Base-by-base conservation (phyloP, 2,113 vertebrate species). In the Xyrauchen texanus region DNA sequence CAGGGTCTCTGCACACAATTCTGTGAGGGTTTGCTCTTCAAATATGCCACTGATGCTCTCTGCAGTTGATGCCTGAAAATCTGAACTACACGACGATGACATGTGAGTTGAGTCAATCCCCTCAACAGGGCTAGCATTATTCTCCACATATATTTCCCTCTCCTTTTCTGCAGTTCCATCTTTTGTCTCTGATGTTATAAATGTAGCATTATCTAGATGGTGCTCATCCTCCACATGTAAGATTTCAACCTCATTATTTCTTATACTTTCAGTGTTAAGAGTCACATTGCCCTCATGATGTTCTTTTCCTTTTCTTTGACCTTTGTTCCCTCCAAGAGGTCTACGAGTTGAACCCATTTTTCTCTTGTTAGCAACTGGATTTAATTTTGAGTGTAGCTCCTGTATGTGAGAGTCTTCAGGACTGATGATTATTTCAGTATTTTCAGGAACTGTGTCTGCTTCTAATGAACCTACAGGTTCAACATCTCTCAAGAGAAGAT, bases 331-430 rank as follows among this genome's bases (percentile, higher is more conserved):
- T 52, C n/a, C 52, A 44, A 42, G 34, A 76, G 47, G 72, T 63
- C 13, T 47, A 34, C 60, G 73, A 12, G 7, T 75, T 57, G 57
- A 73, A 5, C 74, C 63, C 45, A 46, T 80, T 61, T 16, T 76
- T 69, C 82, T 88, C 51, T 63, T 86, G 47, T 76, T 88, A 55
- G 42, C 6, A 13, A 5, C 0, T 13, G 51, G 68, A 53, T 7
- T 69, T 0, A 3, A 9, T 44, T 55, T n/a, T n/a, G 42, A n/a
- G 1, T 71, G 34, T 16, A 3, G 10, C 53, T 72, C 53, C 44
- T 60, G 53, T 11, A 8, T 46, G 3, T 46, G 53, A 72, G 42
- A 16, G 46, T 11, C 42, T 58, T 45, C 69, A 45, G 42, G 13
- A 34, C 1, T 34, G 21, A 34, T 34, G 21, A 1, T 34, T 4